phyloP scores from a whole-genome alignment of 2,888 invertebrate species.

The Brenthis hecate region DNA sequence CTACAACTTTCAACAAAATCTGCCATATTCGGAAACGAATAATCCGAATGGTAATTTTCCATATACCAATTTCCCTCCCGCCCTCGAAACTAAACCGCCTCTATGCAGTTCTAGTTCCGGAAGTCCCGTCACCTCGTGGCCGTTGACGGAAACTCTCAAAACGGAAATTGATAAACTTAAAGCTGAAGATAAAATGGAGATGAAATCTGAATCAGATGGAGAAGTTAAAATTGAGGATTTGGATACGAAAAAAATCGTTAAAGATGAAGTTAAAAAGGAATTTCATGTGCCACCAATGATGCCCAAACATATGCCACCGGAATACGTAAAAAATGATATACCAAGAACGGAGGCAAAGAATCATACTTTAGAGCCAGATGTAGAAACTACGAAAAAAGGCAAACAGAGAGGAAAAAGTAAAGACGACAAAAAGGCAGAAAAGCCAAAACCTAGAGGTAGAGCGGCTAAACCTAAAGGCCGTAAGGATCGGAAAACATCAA shows the following conservation, averaged over 20 bases:
- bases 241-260: conserved; percentile 74
- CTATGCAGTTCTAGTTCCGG: conserved; percentile 66
- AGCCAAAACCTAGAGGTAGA: conserved; percentile 63
- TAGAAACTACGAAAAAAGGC: conserved; percentile 58
- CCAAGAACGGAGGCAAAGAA: conserved; percentile 29
- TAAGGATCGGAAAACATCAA: conserved; percentile 73
- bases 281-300: conserved; percentile 27
- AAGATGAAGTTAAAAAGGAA: conserved; percentile 64
- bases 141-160: conserved; percentile 68
- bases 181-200: conserved; percentile 71
- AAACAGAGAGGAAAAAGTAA: conserved; percentile 60
- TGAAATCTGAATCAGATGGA: conserved; percentile 79
- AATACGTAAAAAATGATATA: conserved; percentile 41
- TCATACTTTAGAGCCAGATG: conserved; percentile 56
- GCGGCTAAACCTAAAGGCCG: conserved; percentile 67
- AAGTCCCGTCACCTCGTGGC: conserved; percentile 72
- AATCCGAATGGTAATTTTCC: conserved; percentile 56
- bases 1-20: conserved; percentile 60
- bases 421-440: conserved; percentile 60
- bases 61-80: conserved; percentile 60
- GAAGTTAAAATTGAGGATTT: conserved; percentile 79
- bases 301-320: conserved; percentile 42
- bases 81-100: conserved; percentile 70
- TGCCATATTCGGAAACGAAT: conserved; percentile 55
- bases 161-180: conserved; percentile 73